phyloP scores from a whole-genome alignment of 2,888 invertebrate species.

The Trileptium ribeirensis region DNA sequence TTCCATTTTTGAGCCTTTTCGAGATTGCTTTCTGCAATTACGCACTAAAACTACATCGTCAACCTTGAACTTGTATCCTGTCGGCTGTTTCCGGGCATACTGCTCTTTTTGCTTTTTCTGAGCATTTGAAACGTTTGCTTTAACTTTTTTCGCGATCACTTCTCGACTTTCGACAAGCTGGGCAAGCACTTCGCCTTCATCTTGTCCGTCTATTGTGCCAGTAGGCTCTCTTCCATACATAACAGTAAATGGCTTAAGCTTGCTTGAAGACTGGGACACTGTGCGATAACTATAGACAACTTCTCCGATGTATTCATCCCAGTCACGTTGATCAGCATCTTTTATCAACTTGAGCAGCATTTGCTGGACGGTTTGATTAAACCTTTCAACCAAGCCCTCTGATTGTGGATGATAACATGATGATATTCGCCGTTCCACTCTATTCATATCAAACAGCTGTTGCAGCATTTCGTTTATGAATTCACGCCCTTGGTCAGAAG shows the following conservation, averaged over 20 bases:
- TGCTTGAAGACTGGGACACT: background rate
- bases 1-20: background rate
- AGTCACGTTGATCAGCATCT: background rate
- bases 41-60: background rate
- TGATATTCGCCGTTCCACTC: background rate
- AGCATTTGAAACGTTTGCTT: background rate
- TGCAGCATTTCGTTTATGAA: background rate
- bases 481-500: background rate
- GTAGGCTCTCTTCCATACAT: background rate
- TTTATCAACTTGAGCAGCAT: background rate
- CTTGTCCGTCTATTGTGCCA: background rate
- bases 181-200: background rate
- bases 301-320: background rate
- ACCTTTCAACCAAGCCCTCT: background rate
- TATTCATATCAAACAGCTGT: background rate
- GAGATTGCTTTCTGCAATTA: background rate
- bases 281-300: background rate
- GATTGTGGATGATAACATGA: background rate
- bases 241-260: background rate
- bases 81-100: background rate
- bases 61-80: background rate
- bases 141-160: background rate
- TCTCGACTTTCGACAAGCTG: background rate
- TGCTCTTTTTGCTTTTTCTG: background rate
- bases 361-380: background rate